Evolutionary conservation across 2,113 vertebrate genomes (phyloP).

Genomic region (Oncorhynchus tshawytscha): DNA sequence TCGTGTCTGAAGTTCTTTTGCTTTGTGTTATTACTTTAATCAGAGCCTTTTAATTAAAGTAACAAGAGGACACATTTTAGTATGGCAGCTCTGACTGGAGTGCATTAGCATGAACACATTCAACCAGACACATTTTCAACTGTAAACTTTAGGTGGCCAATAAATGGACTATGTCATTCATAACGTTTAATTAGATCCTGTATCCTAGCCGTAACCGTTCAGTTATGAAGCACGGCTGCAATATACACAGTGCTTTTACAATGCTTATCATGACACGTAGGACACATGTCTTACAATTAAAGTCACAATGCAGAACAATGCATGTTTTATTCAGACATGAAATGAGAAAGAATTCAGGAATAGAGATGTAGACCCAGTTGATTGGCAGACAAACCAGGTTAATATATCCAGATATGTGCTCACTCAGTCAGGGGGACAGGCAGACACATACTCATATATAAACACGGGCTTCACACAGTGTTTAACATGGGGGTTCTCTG

Average conservation of each 20-base stretch:
- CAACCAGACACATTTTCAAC: not conserved
- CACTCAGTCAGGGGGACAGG: not conserved
- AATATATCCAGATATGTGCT: not conserved
- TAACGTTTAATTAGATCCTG: conserved; percentile 17
- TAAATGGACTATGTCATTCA: not conserved
- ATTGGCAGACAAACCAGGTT: conserved; percentile 3
- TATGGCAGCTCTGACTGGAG: too few relatives aligned
- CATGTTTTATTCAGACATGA: conserved; percentile 6
- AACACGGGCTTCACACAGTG: not conserved
- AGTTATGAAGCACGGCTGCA: not conserved
- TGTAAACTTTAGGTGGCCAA: not conserved
- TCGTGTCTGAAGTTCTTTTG: not conserved
- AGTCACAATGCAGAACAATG: conserved; percentile 2
- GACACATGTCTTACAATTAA: conserved; percentile 24
- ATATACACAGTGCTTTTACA: not conserved
- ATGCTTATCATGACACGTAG: conserved; percentile 14
- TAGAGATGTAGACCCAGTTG: not conserved
- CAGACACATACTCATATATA: not conserved
- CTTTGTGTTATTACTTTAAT: not conserved
- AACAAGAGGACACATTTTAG: not conserved
- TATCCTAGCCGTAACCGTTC: conserved; percentile 4
- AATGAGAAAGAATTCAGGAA: conserved; percentile 1
- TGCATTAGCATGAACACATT: too few relatives aligned
- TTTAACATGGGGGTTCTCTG: not conserved
- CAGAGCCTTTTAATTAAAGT: not conserved